These are phyloP conservation scores for Dipodomys ordii DNA, from an alignment of 2,113 vertebrate genomes.

Conservation along the genomic window DNA sequence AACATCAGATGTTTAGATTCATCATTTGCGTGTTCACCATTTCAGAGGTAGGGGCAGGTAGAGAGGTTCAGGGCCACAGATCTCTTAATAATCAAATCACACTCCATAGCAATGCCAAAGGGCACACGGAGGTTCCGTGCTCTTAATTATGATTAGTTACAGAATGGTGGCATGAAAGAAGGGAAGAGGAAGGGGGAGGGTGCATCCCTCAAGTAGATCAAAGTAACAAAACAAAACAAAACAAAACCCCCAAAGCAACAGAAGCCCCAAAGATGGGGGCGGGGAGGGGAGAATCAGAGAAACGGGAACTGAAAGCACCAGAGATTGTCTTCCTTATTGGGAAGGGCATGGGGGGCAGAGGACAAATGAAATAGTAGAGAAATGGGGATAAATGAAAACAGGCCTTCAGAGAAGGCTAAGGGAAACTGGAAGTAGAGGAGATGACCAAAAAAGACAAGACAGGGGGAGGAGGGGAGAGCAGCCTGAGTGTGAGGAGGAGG, in stretches of 20 bases:
- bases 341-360: fast-evolving
- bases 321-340: too few species aligned
- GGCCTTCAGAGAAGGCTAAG: neutral
- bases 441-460: neutral
- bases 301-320: neutral
- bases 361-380: neutral
- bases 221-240: neutral
- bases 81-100: neutral
- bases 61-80: fast-evolving
- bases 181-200: neutral
- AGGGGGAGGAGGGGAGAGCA: neutral
- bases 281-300: too few species aligned
- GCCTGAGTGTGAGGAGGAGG: too few species aligned
- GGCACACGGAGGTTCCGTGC: fast-evolving
- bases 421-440: fast-evolving
- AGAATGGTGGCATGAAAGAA: neutral
- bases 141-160: neutral
- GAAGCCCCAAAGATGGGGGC: neutral
- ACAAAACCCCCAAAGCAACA: neutral
- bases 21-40: neutral
- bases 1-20: too few species aligned
- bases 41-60: neutral
- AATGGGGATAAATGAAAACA: neutral
- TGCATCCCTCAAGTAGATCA: neutral
- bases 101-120: neutral